phyloP scores from a whole-genome alignment of 2,888 invertebrate species.

The Nephrotoma flavescens region DNA sequence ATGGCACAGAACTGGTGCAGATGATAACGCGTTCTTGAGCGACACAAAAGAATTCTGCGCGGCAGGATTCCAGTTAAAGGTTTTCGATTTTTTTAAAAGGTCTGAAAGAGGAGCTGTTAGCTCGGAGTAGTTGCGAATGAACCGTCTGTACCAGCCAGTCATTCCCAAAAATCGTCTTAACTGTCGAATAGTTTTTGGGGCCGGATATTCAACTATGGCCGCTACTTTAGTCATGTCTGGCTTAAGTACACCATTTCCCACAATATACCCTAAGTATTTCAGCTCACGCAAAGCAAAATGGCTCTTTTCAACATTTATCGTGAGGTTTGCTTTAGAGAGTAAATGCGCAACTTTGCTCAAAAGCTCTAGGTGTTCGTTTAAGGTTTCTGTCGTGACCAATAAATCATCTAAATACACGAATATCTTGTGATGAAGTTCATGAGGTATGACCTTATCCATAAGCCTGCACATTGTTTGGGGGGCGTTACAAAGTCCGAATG shows the following conservation, averaged over 20 bases:
- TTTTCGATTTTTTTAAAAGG: neutral
- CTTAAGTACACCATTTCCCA: no score
- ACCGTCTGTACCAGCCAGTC: neutral
- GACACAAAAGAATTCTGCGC: neutral
- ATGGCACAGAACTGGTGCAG: neutral
- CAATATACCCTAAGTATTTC: neutral
- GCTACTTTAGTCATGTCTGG: no score
- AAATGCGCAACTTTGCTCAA: neutral
- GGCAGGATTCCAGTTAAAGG: neutral
- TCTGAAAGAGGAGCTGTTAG: neutral
- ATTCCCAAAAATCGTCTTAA: neutral
- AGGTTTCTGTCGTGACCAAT: neutral
- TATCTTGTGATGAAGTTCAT: constrained; percentile 8
- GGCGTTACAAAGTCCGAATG: no score
- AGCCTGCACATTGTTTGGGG: constrained; percentile 12
- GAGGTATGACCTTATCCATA: neutral
- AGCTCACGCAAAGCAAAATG: neutral
- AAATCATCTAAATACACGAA: neutral
- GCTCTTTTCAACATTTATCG: neutral
- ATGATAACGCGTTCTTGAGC: neutral
- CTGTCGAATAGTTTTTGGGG: no score
- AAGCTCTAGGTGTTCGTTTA: neutral
- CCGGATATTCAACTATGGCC: no score
- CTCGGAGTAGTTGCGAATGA: neutral
- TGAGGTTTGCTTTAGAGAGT: neutral